phyloP scores from a whole-genome alignment of 2,888 invertebrate genomes.

The Lasioglossum calceatum region DNA sequence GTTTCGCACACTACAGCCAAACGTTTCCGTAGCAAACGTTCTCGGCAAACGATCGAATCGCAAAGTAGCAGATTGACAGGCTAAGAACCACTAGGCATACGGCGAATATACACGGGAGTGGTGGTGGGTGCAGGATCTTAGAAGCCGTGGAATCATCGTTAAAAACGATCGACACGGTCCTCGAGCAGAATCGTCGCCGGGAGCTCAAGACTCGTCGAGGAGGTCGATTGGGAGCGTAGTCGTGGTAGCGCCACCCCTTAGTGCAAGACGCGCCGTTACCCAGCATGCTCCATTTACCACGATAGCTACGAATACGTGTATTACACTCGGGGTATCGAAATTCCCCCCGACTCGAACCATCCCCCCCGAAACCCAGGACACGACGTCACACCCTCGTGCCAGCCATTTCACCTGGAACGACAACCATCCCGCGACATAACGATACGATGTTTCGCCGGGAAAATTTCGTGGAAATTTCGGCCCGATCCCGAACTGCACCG shows the following conservation, averaged over 20 bases:
- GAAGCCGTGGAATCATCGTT: background rate
- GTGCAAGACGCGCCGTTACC: conserved; percentile 70
- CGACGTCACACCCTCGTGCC: conserved; percentile 5
- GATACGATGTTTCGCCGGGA: conserved; percentile 48
- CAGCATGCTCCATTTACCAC: conserved; percentile 76
- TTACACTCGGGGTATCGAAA: conserved; percentile 65
- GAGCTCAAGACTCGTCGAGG: conserved; percentile 65
- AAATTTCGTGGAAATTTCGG: conserved; percentile 44
- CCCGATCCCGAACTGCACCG: background rate
- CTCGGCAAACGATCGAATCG: background rate
- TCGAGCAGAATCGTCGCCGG: conserved; percentile 67
- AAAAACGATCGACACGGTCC: conserved; percentile 21
- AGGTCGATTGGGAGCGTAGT: conserved; percentile 47
- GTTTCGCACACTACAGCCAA: background rate
- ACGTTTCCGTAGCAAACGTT: background rate
- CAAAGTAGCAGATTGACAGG: background rate
- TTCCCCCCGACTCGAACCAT: conserved; percentile 42
- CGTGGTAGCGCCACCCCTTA: conserved; percentile 47
- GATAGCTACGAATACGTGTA: conserved; percentile 76
- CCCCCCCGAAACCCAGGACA: background rate
- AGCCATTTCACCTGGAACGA: conserved; percentile 54
- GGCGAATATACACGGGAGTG: background rate
- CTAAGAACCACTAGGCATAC: background rate
- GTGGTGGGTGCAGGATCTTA: background rate
- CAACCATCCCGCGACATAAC: conserved; percentile 53